A percentile compares a stretch with the other conserved stretches of the same genome.
These are phyloP conservation scores for Oreortyx pictus DNA, from an alignment of 2,797 vertebrate genomes.

Conservation along the genomic window DNA sequence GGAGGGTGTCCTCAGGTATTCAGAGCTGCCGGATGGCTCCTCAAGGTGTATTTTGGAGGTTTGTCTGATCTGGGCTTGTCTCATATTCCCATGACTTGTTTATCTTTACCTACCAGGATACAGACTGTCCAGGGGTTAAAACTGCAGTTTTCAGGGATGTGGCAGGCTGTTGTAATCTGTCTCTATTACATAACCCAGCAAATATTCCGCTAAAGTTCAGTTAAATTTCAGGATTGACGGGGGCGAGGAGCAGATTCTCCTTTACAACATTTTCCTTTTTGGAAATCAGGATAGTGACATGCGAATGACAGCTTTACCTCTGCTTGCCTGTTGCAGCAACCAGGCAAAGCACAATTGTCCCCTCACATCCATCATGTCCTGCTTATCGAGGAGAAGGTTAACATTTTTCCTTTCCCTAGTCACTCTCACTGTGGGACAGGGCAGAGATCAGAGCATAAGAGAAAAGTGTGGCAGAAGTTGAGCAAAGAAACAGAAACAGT, in stretches of 20 bases:
- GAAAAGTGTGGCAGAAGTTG: neutral
- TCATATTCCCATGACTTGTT: neutral
- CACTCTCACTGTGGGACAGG: neutral
- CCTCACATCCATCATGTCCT: neutral
- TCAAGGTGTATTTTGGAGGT: neutral
- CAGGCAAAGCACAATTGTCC: neutral
- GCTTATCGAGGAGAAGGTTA: neutral
- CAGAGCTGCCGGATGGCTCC: neutral
- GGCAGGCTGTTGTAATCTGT: slow-evolving; percentile 43
- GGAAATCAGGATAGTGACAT: neutral
- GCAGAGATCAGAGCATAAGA: neutral
- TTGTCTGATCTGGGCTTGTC: neutral
- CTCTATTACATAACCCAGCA: slow-evolving; percentile 52
- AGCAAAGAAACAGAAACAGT: neutral
- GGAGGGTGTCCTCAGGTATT: neutral
- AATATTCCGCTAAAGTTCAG: slow-evolving; percentile 68
- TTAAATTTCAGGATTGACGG: slow-evolving; percentile 31
- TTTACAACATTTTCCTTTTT: neutral
- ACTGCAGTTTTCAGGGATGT: slow-evolving; percentile 10
- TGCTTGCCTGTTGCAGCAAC: neutral
- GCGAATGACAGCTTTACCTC: neutral
- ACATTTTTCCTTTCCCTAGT: neutral
- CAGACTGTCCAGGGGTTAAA: slow-evolving; percentile 47
- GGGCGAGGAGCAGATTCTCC: neutral
- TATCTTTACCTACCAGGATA: neutral